Evolutionary conservation across 2,888 invertebrate genomes (phyloP).

Genomic region (Drosophila setosimentum): DNA sequence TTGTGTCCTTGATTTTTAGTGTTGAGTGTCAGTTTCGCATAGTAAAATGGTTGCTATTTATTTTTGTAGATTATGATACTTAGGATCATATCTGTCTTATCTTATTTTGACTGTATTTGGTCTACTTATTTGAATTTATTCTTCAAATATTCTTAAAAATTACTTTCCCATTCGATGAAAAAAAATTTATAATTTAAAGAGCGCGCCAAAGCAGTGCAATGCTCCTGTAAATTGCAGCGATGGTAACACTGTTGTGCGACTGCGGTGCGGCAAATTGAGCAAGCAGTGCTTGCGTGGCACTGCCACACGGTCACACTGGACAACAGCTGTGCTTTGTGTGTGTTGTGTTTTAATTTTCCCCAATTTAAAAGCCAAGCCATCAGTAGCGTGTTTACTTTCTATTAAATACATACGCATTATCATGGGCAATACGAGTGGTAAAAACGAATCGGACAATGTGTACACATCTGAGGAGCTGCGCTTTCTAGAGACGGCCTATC

Average conservation of each 20-base stretch:
- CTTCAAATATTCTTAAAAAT: background rate
- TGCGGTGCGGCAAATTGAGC: slow-evolving; percentile 17
- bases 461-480: slow-evolving; percentile 78
- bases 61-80: background rate
- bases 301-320: slow-evolving; percentile 37
- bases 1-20: background rate
- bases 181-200: background rate
- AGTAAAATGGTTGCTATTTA: background rate
- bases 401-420: slow-evolving; percentile 16
- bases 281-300: background rate
- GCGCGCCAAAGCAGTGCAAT: background rate
- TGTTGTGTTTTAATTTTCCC: slow-evolving; percentile 47
- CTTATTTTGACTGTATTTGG: background rate
- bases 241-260: background rate
- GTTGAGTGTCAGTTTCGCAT: background rate
- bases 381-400: slow-evolving; percentile 54
- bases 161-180: background rate
- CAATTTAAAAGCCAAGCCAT: slow-evolving; percentile 43
- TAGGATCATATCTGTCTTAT: background rate
- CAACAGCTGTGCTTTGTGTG: slow-evolving; percentile 45
- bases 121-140: background rate
- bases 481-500: slow-evolving; percentile 76
- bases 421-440: slow-evolving; percentile 67
- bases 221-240: background rate
- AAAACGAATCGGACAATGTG: slow-evolving; percentile 66